Evolutionary conservation across 2,888 invertebrate genomes (phyloP), one percentile per base, ranked within the genome.

Genomic region (Stenodema calcarata): DNA sequence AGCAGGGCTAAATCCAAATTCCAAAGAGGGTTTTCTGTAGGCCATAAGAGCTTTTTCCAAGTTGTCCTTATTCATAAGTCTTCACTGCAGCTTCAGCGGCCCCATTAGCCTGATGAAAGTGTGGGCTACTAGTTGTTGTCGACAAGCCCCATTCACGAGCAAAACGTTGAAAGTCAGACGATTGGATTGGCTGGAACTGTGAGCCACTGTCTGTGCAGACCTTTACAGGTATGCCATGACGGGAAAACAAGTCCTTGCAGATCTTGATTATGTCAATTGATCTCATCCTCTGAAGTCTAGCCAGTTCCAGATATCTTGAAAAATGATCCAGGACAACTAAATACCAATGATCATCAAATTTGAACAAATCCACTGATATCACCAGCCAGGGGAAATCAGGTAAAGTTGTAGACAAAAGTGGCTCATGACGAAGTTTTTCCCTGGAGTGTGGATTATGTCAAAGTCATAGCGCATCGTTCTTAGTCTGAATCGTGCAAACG

Each of bases 391-490:
- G n/a, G n/a, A n/a, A n/a, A 80, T 79, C 79, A 0, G 86, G 86
- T 41, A 85, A 12, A 0, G 9, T 14, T 23, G 78, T 28, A 16
- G 79, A 54, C 7, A 80, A 14, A 12, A 79, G 18, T 6, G 86
- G 86, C 44, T 86, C 86, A 54, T 69, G 9, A 73, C 28, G 7
- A 73, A n/a, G 73, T 28, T 16, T 27, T 73, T 73, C 28, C 73
- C 73, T 73, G n/a, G n/a, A n/a, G n/a, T n/a, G n/a, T n/a, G n/a
- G n/a, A n/a, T n/a, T n/a, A n/a, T n/a, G n/a, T n/a, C 73, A 16
- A 28, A 73, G 11, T 27, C 73, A 27, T 11, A 73, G n/a, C 73
- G 28, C 73, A 73, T 73, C 73, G 28, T 73, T 70, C 70, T 23
- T 27, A 70, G 27, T 23, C 70, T 7, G 16, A 70, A 70, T 3